Base-by-base conservation (phyloP, 1,140 invertebrate species). In the Macrobrachium nipponense region DNA sequence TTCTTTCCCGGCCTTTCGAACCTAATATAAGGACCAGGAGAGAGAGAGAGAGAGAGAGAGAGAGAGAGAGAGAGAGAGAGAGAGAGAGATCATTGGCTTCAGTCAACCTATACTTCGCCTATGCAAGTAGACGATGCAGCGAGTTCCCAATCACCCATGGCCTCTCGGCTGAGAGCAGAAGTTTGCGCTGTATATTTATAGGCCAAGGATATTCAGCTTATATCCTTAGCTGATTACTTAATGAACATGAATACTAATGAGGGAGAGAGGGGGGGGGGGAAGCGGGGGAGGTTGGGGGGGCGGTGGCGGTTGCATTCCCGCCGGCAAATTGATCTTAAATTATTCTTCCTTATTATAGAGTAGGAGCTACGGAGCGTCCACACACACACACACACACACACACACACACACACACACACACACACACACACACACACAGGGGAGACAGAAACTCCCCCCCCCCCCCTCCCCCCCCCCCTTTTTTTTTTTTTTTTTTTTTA, bases 161-260 rank as follows among this genome's bases (percentile, higher is more conserved):
- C 51, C 51, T 51, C 8, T 12, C 12, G 51, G 51, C 51, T 51
- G 51, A 51, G 51, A 51, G 51, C 12, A 8, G 8, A 7, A 51
- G 51, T 51, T 51, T 51, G 51, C 8, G 51, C 5, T 2, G 80
- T 61, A 18, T 72, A 59, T 61, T 66, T 82, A 59, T 76, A 58
- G 58, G 58, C 36, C 66, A 72, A 68, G 43, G 17, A 36, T 20
- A 62, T 17, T 76, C 73, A 73, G 64, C 68, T 64, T 43, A 61
- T 17, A 44, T n/a, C 43, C 51, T 66, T 18, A 36, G 59, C 72
- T 43, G 20, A 79, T 79, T 75, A 36, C 58, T 20, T 83, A 77
- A 76, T 77, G 81, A 83, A 66, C n/a, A 23, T 58, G 81, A 83
- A 75, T 83, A 77, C 27, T 83, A 77, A 83, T 77, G 73, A 76